Base-by-base conservation (phyloP, 2,888 invertebrate genomes). In the Dynastes grantii region DNA sequence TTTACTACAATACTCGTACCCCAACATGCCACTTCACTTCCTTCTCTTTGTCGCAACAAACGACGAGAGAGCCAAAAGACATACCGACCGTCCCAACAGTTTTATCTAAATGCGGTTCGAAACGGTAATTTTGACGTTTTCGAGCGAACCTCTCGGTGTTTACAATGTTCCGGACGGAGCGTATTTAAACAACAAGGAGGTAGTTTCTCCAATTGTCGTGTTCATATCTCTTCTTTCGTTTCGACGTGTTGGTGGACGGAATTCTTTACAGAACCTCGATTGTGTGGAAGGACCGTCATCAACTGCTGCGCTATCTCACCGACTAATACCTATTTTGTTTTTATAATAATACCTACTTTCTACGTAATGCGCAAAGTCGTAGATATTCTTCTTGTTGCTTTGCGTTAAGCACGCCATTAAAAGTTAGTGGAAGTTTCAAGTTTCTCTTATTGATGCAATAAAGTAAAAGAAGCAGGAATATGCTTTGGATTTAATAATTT, bases 151-250 rank as follows among this genome's bases (percentile, higher is more conserved):
- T 40, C 65, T 16, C 40, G 45, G 40, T 65, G 40, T 68, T 68
- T 68, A 68, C 45, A 27, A 68, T 49, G 22, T 61, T 61, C 61
- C 29, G 11, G 45, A 9, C 32, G 11, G 22, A 11, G 27, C 49
- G 6, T n/a, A 22, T 68, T 68, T 68, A 51, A 68, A 68, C 29
- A 49, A 63, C 27, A 11, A 51, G 27, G 68, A 51, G 51, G 49
- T 49, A 49, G 51, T 68, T 68, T 51, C 51, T 51, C 4, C 68
- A 51, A 68, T 29, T 51, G 68, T 49, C 68, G 68, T 22, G 45
- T 68, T 68, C 68, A 29, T 68, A 68, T 68, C 68, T 68, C 68
- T 68, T 65, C 65, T 65, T 65, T 40, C 65, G 40, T 40, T 65
- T 65, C n/a, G 22, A 55, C 45, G 40, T 16, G 40, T 16, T 16